Base-by-base conservation (phyloP, 2,888 invertebrate genomes). In the Athalia rosae region DNA sequence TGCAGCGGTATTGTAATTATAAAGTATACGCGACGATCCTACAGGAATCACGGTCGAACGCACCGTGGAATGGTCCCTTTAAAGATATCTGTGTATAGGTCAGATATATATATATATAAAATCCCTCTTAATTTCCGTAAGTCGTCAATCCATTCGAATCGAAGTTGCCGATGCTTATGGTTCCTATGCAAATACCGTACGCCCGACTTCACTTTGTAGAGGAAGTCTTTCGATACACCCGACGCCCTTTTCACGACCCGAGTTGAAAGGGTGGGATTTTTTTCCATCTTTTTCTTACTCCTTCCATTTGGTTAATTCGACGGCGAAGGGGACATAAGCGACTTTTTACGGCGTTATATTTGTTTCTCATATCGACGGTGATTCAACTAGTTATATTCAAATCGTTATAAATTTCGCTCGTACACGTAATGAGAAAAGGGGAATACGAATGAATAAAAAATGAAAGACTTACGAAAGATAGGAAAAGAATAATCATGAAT, bases 61-160 rank as follows among this genome's bases (percentile, higher is more conserved):
- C 77, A 53, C 62, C 45, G 56, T 73, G 62, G 77, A 71, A 73
- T 2, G 28, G 47, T 73, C 41, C 8, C 73, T 48, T 45, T 69
- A 73, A 69, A 73, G 66, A 28, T 28, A 28, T 28, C 28, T 28
- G 28, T 28, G 28, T 28, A 28, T 28, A 28, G 28, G 28, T 28
- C n/a, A n/a, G n/a, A 62, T 11, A 58, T 11, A 76, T 64, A 58
- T 69, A 53, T 77, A 61, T 77, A 69, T 73, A 73, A 62, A 73
- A 56, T 28, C 53, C 50, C 53, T 61, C 61, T 77, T 77, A 59
- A 77, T 77, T 77, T 77, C 77, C 77, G 77, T 50, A 77, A 77
- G 61, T 77, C 77, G 43, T 71, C 77, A 77, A 77, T 77, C 69
- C 77, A 58, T 58, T 71, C 77, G 69, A 59, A 50, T 41, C 76